Evolutionary conservation across 1,140 invertebrate species (phyloP), one percentile per base, ranked within the genome.

Genomic region (Caenorhabditis remanei): DNA sequence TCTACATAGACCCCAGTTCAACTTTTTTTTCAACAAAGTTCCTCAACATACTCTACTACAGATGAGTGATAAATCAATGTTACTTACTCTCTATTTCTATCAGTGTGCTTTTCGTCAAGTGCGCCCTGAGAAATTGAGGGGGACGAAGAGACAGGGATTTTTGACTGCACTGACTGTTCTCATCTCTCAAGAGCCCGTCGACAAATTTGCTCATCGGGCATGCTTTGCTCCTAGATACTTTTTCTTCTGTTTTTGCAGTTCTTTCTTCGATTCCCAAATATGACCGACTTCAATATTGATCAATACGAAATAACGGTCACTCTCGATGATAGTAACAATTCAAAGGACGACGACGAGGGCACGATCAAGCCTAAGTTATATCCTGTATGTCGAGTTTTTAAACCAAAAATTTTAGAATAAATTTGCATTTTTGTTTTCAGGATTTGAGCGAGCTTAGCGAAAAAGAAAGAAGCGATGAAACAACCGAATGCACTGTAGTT

Each of bases 261-360:
- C 65, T 71, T 43, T 11, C 4, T 11, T 21, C 13, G 9, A 32
- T 14, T 53, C 24, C 46, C 21, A 24, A 48, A 50, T 50, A 79
- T 79, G 71, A 24, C 71, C 71, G 71, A 79, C 71, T 79, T 79
- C 71, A 79, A 79, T 79, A 79, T 79, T 79, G 71, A 79, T 79
- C 71, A 79, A 50, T 79, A 79, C 71, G 71, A 79, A 50, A 79
- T 79, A 21, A 79, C 71, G 71, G 71, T 79, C 71, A 79, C 71
- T 21, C 46, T 79, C 21, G 71, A 79, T 50, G 46, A 79, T 50
- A 24, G n/a, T 79, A 13, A 9, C 40, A 50, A 50, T 19, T 21
- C 63, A 2, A 71, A 71, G 21, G 43, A 46, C 11, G 21, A 79
- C 3, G 46, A 79, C 46, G n/a, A 79, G 21, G 71, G 71, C 71